Conservation (phyloP, 2,888 invertebrate genomes). For the Cheilosia soror region DNA sequence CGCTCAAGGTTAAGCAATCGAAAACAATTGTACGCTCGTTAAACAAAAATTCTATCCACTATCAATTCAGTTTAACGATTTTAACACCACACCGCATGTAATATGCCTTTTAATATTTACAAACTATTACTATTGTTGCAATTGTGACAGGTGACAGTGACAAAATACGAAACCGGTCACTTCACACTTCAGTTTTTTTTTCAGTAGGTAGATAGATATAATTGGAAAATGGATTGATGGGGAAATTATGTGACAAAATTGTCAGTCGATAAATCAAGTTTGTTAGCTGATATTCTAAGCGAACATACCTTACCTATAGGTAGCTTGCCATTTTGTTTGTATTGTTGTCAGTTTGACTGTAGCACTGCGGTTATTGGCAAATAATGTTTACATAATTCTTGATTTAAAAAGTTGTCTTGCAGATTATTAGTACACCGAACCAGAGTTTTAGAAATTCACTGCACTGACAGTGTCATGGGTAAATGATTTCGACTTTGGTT, state of each 20-base stretch:
- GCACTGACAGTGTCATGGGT: neutral
- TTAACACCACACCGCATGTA: neutral
- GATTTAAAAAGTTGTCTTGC: neutral
- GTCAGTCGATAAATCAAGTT: neutral
- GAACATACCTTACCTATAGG: neutral
- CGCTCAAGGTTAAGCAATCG: conserved; percentile 1
- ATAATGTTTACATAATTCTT: neutral
- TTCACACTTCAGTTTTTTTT: neutral
- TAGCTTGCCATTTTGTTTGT: neutral
- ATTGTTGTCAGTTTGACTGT: neutral
- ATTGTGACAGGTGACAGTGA: neutral
- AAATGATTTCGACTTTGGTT: neutral
- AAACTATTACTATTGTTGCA: neutral
- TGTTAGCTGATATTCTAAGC: neutral
- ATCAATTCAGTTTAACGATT: neutral
- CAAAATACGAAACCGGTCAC: neutral
- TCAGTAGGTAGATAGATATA: neutral
- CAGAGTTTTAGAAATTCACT: neutral
- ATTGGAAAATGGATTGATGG: neutral
- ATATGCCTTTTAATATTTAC: neutral
- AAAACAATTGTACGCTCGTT: neutral
- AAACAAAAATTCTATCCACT: conserved; percentile 8
- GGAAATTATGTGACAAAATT: neutral
- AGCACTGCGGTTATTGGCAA: neutral
- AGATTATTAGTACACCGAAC: neutral